Evolutionary conservation across 2,113 vertebrate species (phyloP), one percentile per base, ranked within the genome.

Genomic region (Ptilonorhynchus violaceus): DNA sequence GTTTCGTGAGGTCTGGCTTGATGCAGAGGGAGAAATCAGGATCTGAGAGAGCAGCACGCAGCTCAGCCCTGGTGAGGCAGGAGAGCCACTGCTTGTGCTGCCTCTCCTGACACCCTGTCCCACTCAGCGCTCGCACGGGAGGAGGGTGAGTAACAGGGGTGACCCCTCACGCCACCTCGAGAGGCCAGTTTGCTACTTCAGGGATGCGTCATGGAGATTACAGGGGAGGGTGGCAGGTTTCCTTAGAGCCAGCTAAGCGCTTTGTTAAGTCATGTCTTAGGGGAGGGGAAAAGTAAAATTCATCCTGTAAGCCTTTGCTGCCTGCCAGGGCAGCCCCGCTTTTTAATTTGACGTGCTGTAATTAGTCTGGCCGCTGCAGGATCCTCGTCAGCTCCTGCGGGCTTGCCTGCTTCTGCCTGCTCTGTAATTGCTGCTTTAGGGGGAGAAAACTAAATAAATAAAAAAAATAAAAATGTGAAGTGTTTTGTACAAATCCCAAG

Each of bases 191-290:
- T 78, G 86, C 84, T 92, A 87, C 89, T 87, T 78, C 64, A 39
- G 66, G 60, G 37, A 59, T 93, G 24, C 27, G 27, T 96, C 89
- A 89, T 3, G 58, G 41, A 81, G 93, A 84, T 93, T 91, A 62
- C 6, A 14, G 60, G 55, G 88, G 35, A 72, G 67, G 67, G 74
- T 33, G 59, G 76, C 83, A 89, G 80, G 73, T 86, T 93, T 92
- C 68, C 49, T 93, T 50, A 55, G 44, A 55, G 88, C 62, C 62
- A 85, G 82, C 85, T 79, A 82, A 93, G 88, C 25, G 0, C 86
- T 95, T 84, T 12, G 47, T 90, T 87, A 95, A 87, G 81, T 93
- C 56, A 3, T 93, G 68, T 92, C 91, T 94, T 94, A 82, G 22
- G 76, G 90, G 75, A 88, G 76, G 47, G 76, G 83, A 85, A 82